Evolutionary conservation across 2,888 invertebrate genomes (phyloP).

Genomic region (Fragum sueziense): DNA sequence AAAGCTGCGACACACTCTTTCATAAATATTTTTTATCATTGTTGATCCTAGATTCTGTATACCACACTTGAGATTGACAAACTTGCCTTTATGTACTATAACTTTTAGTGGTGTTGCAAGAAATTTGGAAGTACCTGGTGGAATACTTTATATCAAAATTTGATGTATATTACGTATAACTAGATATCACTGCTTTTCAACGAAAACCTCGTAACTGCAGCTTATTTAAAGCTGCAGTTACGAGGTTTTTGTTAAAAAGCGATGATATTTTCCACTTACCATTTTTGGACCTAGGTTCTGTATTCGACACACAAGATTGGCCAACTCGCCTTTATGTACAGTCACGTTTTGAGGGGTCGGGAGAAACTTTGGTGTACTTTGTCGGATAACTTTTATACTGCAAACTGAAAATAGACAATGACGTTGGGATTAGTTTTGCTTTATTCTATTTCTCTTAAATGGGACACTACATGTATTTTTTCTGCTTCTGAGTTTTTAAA

Average conservation of each 20-base stretch:
- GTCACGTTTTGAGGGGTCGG: constrained; percentile 61
- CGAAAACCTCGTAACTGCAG: no score
- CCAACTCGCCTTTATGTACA: constrained; percentile 61
- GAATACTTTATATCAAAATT: no score
- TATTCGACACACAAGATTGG: constrained; percentile 59
- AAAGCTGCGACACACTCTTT: no score
- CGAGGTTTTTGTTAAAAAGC: no score
- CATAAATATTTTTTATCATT: no score
- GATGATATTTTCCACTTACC: constrained; percentile 49
- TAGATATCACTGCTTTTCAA: no score
- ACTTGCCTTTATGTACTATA: constrained; percentile 63
- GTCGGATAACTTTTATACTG: constrained; percentile 8
- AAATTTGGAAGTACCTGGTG: constrained; percentile 42
- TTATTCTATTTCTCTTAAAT: no score
- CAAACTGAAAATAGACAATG: constrained; percentile 28
- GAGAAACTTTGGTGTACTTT: constrained; percentile 47
- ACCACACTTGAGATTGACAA: constrained; percentile 58
- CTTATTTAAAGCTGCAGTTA: no score
- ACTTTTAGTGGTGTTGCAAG: constrained; percentile 58
- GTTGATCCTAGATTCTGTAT: constrained; percentile 64
- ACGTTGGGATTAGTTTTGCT: no score
- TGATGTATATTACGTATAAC: no score
- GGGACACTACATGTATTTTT: no score
- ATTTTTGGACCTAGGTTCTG: constrained; percentile 63
- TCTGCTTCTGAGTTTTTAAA: no score